Conservation (phyloP, 2,113 vertebrate species). For the Physeter macrocephalus region DNA sequence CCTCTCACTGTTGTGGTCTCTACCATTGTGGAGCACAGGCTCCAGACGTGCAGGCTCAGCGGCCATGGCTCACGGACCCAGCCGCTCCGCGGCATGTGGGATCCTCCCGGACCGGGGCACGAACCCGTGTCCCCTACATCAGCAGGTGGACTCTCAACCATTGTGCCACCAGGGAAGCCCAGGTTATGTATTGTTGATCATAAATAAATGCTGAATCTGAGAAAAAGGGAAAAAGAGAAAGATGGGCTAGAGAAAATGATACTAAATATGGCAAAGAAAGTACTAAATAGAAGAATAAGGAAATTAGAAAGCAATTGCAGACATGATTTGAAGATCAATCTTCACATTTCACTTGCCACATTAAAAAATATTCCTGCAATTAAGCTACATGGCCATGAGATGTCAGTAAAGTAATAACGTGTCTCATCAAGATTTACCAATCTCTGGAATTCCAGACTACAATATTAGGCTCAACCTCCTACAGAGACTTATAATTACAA, state of each 20-base stretch:
- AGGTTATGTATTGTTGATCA: not conserved
- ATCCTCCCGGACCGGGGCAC: no score
- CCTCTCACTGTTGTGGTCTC: no score
- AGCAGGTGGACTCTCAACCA: no score
- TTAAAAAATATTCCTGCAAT: constrained; percentile 26
- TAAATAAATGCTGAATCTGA: not conserved
- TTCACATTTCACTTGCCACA: not conserved
- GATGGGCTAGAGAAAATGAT: not conserved
- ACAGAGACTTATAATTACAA: not conserved
- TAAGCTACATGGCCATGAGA: constrained; percentile 24
- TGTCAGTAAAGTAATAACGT: constrained; percentile 32
- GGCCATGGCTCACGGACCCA: no score
- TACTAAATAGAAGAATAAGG: not conserved
- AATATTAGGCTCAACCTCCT: not conserved
- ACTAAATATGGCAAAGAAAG: not conserved
- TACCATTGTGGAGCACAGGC: no score
- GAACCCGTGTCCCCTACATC: no score
- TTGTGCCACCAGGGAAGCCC: no score
- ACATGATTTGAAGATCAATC: not conserved
- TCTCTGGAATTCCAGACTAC: not conserved
- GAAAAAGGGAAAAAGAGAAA: not conserved
- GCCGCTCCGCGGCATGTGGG: no score
- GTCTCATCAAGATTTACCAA: not conserved
- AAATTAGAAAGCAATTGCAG: not conserved
- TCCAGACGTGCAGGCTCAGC: no score